phyloP scores from a whole-genome alignment of 2,113 vertebrate species.

The Oncorhynchus masou region DNA sequence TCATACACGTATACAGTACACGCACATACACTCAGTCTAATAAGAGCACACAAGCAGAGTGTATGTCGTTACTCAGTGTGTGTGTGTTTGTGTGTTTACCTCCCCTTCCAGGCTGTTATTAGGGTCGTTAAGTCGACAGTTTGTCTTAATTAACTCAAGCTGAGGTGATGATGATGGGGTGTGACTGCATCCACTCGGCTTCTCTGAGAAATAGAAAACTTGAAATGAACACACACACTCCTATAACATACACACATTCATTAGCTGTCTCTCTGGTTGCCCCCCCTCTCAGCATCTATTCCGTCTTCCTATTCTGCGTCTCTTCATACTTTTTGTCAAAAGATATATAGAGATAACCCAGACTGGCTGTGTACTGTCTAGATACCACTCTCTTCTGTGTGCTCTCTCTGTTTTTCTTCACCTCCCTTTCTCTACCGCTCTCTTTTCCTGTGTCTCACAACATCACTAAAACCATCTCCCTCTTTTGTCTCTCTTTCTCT shows the following conservation, averaged over 20 bases:
- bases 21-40: background rate
- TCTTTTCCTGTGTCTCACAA: background rate
- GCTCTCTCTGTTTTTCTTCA: background rate
- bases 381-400: background rate
- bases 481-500: background rate
- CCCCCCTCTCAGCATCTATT: no score
- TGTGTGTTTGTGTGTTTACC: background rate
- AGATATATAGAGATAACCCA: background rate
- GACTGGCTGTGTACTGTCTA: background rate
- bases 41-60: background rate
- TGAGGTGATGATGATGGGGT: conserved; percentile 44
- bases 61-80: conserved; percentile 8
- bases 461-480: background rate
- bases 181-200: conserved; percentile 26
- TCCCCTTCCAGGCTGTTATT: conserved; percentile 40
- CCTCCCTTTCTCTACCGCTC: conserved; percentile 4
- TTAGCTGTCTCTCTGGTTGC: background rate
- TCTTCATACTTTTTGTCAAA: background rate
- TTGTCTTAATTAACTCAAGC: conserved; percentile 60
- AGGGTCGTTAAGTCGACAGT: conserved; percentile 50
- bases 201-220: background rate
- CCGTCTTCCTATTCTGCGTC: no score
- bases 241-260: conserved; percentile 12
- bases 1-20: background rate
- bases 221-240: background rate